Conservation (phyloP, 1,140 invertebrate species). For the Trichogramma pretiosum region DNA sequence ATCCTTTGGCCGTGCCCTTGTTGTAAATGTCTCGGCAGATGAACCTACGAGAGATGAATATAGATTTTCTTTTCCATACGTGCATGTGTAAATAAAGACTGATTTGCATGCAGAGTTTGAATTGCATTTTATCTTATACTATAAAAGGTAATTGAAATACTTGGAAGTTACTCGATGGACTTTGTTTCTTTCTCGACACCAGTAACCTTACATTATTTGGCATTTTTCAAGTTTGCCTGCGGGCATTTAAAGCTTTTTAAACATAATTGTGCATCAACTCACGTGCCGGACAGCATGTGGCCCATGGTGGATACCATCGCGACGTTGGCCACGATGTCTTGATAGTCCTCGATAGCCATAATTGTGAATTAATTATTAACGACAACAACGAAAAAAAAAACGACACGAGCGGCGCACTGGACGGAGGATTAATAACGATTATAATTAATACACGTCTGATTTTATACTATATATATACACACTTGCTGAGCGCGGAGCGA, state of each 20-base stretch:
- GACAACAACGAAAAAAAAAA: neutral
- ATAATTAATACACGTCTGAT: too few relatives aligned
- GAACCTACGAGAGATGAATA: constrained; percentile 41
- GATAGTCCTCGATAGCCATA: constrained; percentile 42
- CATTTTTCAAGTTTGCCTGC: neutral
- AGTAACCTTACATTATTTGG: too few relatives aligned
- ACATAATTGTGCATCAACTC: constrained; percentile 23
- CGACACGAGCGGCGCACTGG: neutral
- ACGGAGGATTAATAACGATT: too few relatives aligned
- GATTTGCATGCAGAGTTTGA: too few relatives aligned
- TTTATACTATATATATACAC: neutral
- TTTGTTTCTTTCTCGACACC: too few relatives aligned
- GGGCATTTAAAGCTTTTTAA: neutral
- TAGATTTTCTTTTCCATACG: too few relatives aligned
- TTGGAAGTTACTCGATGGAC: too few relatives aligned
- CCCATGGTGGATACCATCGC: constrained; percentile 38
- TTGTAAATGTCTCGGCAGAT: constrained; percentile 63
- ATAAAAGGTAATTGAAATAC: too few relatives aligned
- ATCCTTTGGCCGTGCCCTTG: constrained; percentile 52
- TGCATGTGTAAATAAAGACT: too few relatives aligned
- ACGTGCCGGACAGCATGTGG: constrained; percentile 43
- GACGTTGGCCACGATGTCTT: constrained; percentile 36
- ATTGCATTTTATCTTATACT: too few relatives aligned
- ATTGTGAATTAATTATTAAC: neutral
- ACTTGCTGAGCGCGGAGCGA: neutral